Evolutionary conservation across 1,140 invertebrate genomes (phyloP).

Genomic region (Drusus annulatus): DNA sequence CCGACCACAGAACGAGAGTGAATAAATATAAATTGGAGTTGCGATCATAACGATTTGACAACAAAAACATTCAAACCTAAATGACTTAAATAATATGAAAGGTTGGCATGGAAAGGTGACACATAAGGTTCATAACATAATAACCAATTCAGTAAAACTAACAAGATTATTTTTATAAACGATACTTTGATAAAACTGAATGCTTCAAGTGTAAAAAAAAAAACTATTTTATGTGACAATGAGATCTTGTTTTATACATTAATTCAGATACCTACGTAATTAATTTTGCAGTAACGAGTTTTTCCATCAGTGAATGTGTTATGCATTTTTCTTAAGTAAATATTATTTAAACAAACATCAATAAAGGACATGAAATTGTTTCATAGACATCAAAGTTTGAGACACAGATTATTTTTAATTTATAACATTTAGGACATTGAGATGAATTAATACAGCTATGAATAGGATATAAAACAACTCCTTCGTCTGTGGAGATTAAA

Average conservation of each 20-base stretch:
- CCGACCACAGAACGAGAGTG: too few species aligned
- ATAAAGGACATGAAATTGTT: background rate
- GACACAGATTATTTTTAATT: slow-evolving; percentile 3
- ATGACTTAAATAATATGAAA: too few species aligned
- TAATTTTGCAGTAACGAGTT: background rate
- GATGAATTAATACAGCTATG: too few species aligned
- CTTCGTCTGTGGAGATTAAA: too few species aligned
- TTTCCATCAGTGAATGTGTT: background rate
- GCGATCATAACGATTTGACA: too few species aligned
- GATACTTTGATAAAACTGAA: background rate
- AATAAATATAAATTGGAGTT: too few species aligned
- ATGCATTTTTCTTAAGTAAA: too few species aligned
- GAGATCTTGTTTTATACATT: background rate
- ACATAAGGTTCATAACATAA: too few species aligned
- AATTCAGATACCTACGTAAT: background rate
- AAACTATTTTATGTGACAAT: background rate
- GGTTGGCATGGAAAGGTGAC: too few species aligned
- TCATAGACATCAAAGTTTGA: slow-evolving; percentile 11
- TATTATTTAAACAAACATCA: too few species aligned
- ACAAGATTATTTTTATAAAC: background rate
- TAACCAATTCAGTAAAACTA: background rate
- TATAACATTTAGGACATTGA: background rate
- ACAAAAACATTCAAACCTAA: too few species aligned
- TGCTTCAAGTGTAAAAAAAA: background rate
- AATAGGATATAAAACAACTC: too few species aligned